Conservation (phyloP, 2,888 invertebrate genomes). For the Opisthograptis luteolata region DNA sequence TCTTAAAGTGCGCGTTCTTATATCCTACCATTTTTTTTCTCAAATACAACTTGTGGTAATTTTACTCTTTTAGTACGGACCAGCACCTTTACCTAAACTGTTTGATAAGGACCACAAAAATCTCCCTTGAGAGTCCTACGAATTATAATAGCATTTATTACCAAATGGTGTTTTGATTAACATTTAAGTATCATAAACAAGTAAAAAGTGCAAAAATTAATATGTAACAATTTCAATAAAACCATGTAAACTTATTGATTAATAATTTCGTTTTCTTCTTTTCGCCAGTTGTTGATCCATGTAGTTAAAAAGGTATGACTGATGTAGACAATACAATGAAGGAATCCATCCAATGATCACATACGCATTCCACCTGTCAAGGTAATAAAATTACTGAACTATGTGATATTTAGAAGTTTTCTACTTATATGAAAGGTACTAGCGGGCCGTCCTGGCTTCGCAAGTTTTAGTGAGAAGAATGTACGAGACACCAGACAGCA, state of each 20-base stretch:
- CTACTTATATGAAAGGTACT: too few species aligned
- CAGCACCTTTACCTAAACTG: slow-evolving; percentile 61
- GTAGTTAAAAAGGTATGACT: slow-evolving; percentile 52
- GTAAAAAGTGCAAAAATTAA: slow-evolving; percentile 83
- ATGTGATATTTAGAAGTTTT: background rate
- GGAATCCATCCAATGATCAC: slow-evolving; percentile 61
- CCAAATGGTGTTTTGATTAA: slow-evolving; percentile 82
- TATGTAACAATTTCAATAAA: slow-evolving; percentile 83
- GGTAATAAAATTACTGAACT: slow-evolving; percentile 33
- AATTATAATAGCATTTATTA: slow-evolving; percentile 83
- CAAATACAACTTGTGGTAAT: slow-evolving; percentile 43
- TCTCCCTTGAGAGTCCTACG: slow-evolving; percentile 69
- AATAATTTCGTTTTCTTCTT: slow-evolving; percentile 58
- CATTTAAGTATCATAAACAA: slow-evolving; percentile 74
- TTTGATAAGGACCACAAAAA: slow-evolving; percentile 72
- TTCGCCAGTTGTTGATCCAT: slow-evolving; percentile 25
- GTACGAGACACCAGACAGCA: too few species aligned
- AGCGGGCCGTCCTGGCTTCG: too few species aligned
- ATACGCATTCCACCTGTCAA: slow-evolving; percentile 58
- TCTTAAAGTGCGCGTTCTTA: slow-evolving; percentile 46
- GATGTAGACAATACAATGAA: slow-evolving; percentile 46
- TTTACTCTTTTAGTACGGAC: slow-evolving; percentile 47
- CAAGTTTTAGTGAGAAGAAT: too few species aligned
- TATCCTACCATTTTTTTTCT: slow-evolving; percentile 41
- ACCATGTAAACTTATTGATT: slow-evolving; percentile 80